A percentile compares a stretch with the other conserved stretches of the same genome.
These are phyloP conservation scores for Diarsia dahlii DNA, from an alignment of 2,888 invertebrate species.

Conservation along the genomic window DNA sequence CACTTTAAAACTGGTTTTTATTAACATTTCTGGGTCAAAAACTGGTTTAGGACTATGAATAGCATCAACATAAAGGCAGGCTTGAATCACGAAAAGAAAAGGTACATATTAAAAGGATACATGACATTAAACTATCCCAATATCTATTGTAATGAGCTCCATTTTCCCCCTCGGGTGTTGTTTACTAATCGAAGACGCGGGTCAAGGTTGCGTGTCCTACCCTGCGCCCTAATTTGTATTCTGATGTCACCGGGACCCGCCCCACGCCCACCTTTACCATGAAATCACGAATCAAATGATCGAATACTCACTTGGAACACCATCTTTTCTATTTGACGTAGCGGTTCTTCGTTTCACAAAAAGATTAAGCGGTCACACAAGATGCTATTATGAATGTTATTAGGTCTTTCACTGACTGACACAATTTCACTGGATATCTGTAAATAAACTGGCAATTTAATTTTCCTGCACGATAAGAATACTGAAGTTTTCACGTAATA, in stretches of 20 bases:
- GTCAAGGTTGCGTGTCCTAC: slow-evolving; percentile 50
- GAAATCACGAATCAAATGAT: slow-evolving; percentile 31
- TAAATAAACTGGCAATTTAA: slow-evolving; percentile 30
- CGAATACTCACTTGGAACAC: slow-evolving; percentile 73
- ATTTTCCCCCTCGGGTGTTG: slow-evolving; percentile 19
- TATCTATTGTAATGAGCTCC: background rate
- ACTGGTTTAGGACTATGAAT: background rate
- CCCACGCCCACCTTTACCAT: slow-evolving; percentile 51
- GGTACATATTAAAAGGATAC: background rate
- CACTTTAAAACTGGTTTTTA: background rate
- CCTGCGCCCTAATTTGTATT: slow-evolving; percentile 58
- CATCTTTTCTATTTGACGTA: slow-evolving; percentile 65
- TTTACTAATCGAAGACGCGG: slow-evolving; percentile 23
- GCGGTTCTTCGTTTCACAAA: slow-evolving; percentile 37
- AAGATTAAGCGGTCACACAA: slow-evolving; percentile 25
- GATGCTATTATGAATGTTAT: slow-evolving; percentile 22
- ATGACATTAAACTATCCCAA: background rate
- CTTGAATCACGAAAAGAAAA: background rate
- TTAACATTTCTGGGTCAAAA: background rate
- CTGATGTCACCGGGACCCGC: slow-evolving; percentile 73
- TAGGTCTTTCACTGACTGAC: slow-evolving; percentile 26
- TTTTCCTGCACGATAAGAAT: slow-evolving; percentile 1
- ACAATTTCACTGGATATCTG: slow-evolving; percentile 48
- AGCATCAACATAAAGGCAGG: background rate
- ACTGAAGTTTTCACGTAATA: slow-evolving; percentile 29